Evolutionary conservation across 2,113 vertebrate genomes (phyloP).

Genomic region (Empidonax traillii): DNA sequence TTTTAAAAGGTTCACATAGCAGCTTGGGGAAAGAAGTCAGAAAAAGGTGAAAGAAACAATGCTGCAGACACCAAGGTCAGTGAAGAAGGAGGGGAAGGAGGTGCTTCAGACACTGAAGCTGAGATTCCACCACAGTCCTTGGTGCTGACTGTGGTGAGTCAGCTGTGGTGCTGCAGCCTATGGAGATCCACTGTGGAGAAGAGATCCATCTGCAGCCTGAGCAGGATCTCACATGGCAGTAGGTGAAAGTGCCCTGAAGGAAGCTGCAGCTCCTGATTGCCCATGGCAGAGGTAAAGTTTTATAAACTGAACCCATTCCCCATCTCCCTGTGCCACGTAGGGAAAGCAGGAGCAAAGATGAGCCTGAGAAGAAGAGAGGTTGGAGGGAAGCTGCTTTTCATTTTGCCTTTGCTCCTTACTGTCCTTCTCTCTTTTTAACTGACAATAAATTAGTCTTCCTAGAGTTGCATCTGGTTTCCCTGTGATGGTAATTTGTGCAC

Average conservation of each 20-base stretch:
- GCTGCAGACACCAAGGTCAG: not conserved
- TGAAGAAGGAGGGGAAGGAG: not conserved
- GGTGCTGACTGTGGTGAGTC: not conserved
- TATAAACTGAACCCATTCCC: not conserved
- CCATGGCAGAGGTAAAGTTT: not conserved
- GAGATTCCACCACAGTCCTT: fast-evolving
- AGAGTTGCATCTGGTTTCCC: not conserved
- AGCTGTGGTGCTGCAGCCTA: not conserved
- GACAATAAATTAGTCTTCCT: not conserved
- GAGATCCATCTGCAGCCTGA: fast-evolving
- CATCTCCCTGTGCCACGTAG: not conserved
- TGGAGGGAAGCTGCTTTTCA: not conserved
- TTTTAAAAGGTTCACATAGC: not conserved
- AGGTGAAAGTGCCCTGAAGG: not conserved
- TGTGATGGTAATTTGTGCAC: fast-evolving
- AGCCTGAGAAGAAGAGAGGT: not conserved
- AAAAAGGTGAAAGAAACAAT: not conserved
- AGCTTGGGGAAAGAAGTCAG: not conserved
- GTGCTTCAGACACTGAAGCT: fast-evolving
- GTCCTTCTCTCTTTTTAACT: not conserved
- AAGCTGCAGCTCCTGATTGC: not conserved
- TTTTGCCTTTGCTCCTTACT: not conserved
- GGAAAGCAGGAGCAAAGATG: not conserved
- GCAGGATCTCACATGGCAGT: fast-evolving
- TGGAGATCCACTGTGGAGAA: fast-evolving